Evolutionary conservation across 2,888 invertebrate genomes (phyloP).

Genomic region (Tuta absoluta): DNA sequence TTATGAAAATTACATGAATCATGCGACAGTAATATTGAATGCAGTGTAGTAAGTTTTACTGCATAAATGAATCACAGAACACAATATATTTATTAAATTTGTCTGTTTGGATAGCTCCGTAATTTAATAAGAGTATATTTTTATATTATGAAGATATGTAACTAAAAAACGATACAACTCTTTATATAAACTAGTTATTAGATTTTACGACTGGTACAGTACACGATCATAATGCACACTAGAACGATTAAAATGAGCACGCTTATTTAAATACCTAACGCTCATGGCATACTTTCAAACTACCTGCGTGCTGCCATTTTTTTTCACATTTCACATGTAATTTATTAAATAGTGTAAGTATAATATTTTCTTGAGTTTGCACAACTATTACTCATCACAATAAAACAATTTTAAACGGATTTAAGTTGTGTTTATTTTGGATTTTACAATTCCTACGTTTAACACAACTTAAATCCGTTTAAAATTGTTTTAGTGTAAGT

Average conservation of each 20-base stretch:
- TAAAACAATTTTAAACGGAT: too few species aligned
- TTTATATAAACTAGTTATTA: too few species aligned
- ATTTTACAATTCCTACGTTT: too few species aligned
- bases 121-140: too few species aligned
- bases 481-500: too few species aligned
- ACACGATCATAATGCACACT: not conserved
- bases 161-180: too few species aligned
- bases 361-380: too few species aligned
- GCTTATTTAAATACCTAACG: not conserved
- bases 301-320: too few species aligned
- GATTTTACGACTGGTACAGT: not conserved
- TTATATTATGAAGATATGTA: too few species aligned
- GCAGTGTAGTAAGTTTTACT: not conserved
- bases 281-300: not conserved
- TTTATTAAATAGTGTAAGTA: not conserved
- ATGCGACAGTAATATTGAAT: constrained; percentile 18
- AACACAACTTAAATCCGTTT: too few species aligned
- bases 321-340: not conserved
- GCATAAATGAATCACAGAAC: not conserved
- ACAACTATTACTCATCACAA: too few species aligned
- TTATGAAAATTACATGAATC: constrained; percentile 23
- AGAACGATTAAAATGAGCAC: not conserved
- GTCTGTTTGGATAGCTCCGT: not conserved
- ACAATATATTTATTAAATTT: not conserved
- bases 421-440: too few species aligned